Evolutionary conservation across 2,797 vertebrate genomes (phyloP).

Genomic region (Gorsachius magnificus): DNA sequence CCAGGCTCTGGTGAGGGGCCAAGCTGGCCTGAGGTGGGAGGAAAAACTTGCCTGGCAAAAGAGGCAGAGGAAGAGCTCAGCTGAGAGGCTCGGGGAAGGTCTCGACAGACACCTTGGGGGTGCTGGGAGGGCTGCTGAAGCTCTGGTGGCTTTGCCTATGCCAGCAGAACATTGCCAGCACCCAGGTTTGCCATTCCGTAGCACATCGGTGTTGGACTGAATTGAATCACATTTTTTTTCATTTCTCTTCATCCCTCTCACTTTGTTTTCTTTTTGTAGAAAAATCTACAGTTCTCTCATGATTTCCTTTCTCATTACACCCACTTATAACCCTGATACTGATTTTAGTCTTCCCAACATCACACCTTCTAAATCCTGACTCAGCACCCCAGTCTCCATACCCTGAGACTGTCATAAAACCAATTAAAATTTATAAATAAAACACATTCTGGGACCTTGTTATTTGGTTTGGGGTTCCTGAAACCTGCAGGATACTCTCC

Average conservation of each 20-base stretch:
- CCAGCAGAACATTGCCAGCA: neutral
- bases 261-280: neutral
- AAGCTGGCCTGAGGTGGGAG: neutral
- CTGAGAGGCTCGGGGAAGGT: neutral
- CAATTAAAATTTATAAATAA: neutral
- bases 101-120: neutral
- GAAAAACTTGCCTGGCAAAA: neutral
- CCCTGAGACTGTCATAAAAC: neutral
- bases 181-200: neutral
- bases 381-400: neutral
- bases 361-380: neutral
- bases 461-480: neutral
- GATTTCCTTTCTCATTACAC: neutral
- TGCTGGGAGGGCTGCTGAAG: neutral
- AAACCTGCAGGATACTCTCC: neutral
- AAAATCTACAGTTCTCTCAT: neutral
- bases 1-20: neutral
- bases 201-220: fast-evolving
- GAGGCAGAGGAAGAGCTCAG: neutral
- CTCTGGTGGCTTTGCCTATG: neutral
- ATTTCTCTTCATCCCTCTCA: neutral
- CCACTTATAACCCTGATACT: neutral
- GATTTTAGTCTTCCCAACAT: neutral
- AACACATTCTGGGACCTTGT: neutral
- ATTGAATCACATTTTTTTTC: neutral